A percentile compares a stretch with the other conserved stretches of the same genome.
Conservation (phyloP, 2,888 invertebrate genomes). For the Molorchus minor region DNA sequence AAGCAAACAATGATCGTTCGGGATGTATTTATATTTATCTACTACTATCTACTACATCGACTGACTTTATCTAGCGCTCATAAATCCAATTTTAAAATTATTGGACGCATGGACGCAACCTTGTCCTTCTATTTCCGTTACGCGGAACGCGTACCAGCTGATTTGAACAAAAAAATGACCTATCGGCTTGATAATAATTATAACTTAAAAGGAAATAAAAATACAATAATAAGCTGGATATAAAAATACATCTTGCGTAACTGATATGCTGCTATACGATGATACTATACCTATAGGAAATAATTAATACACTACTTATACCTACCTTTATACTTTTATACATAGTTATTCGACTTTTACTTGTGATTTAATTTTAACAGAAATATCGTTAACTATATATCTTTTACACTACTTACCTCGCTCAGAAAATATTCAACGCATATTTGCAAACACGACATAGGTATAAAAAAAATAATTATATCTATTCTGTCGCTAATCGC, state of each 20-base stretch:
- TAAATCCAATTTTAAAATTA: neutral
- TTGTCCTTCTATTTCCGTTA: neutral
- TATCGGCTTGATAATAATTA: neutral
- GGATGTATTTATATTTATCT: neutral
- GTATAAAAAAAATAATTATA: neutral
- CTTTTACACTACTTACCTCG: too few relatives aligned
- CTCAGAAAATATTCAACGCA: neutral
- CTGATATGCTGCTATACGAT: neutral
- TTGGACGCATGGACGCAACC: neutral
- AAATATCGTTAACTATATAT: too few relatives aligned
- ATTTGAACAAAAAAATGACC: slow-evolving; percentile 1
- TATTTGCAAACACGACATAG: neutral
- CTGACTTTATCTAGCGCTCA: neutral
- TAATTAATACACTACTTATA: neutral
- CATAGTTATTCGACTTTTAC: too few relatives aligned
- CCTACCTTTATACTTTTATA: neutral
- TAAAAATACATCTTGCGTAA: neutral
- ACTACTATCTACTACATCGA: neutral
- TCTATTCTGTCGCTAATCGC: neutral
- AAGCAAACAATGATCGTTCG: neutral
- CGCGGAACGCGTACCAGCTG: neutral
- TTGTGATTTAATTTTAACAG: too few relatives aligned
- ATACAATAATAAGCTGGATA: too few relatives aligned
- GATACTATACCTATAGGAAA: too few relatives aligned
- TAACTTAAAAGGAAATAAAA: neutral